A percentile compares a stretch with the other conserved stretches of the same genome.
These are phyloP conservation scores for Thymelicus lineola DNA, from an alignment of 2,888 invertebrate species.

Conservation along the genomic window DNA sequence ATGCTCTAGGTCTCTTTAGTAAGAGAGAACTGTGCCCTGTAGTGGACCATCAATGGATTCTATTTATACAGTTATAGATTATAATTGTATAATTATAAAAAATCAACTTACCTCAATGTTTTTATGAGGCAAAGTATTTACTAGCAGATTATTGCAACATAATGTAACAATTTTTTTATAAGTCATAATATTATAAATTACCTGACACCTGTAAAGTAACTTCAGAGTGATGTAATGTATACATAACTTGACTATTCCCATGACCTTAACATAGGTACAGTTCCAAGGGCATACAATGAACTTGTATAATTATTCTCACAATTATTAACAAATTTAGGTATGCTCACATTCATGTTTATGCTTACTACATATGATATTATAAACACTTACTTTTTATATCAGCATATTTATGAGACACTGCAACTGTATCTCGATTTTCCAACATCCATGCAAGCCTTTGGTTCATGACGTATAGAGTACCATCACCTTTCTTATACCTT, in stretches of 20 bases:
- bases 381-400: conserved; percentile 95
- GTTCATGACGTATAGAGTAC: conserved; percentile 97
- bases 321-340: neutral
- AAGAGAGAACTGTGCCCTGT: too few relatives aligned
- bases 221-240: too few relatives aligned
- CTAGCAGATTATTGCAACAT: too few relatives aligned
- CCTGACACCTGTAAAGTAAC: too few relatives aligned
- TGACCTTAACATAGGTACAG: conserved; percentile 2
- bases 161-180: too few relatives aligned
- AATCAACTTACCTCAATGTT: too few relatives aligned
- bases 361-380: neutral
- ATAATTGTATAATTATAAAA: too few relatives aligned
- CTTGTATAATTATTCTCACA: neutral
- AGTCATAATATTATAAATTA: too few relatives aligned
- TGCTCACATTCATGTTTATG: neutral
- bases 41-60: too few relatives aligned
- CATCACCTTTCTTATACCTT: conserved; percentile 98
- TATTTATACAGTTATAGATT: too few relatives aligned
- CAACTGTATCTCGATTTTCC: conserved; percentile 95
- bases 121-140: too few relatives aligned
- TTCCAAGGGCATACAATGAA: conserved; percentile 18
- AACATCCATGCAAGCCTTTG: conserved; percentile 98
- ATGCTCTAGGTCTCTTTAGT: too few relatives aligned
- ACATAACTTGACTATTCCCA: conserved; percentile 8
- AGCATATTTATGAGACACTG: conserved; percentile 96